phyloP scores from a whole-genome alignment of 2,113 vertebrate species.

The Larimichthys polyactis region DNA sequence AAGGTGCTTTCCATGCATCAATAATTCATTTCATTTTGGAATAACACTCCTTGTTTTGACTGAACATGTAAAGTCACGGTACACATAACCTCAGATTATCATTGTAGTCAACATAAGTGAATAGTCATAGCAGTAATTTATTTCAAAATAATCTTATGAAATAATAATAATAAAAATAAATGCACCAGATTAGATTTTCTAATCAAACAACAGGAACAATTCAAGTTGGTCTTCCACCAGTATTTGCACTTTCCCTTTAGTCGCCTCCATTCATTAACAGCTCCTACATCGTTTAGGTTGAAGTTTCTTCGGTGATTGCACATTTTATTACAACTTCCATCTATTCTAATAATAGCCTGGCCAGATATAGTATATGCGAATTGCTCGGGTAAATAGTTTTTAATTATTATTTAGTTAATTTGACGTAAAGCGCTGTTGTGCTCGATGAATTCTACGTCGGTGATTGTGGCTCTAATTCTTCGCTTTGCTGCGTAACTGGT shows the following conservation, averaged over 20 bases:
- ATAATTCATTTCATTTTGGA: not conserved
- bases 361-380: not conserved
- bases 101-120: not conserved
- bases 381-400: conserved; percentile 6
- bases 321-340: conserved; percentile 25
- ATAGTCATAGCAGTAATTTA: not conserved
- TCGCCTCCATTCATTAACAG: not conserved
- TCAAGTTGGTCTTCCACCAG: not conserved
- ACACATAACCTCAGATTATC: not conserved
- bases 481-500: not conserved
- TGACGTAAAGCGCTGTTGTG: conserved; percentile 27
- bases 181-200: not conserved
- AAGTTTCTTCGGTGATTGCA: conserved; percentile 46
- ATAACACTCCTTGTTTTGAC: not conserved
- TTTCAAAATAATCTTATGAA: not conserved
- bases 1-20: not conserved
- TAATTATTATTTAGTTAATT: not conserved
- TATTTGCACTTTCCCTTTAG: conserved; percentile 39
- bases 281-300: not conserved
- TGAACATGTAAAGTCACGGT: not conserved
- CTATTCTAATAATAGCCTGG: conserved; percentile 21
- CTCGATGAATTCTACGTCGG: not conserved
- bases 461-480: conserved; percentile 22
- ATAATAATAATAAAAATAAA: not conserved
- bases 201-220: not conserved